phyloP scores from a whole-genome alignment of 2,888 invertebrate species.

The Bombyx huttoni region DNA sequence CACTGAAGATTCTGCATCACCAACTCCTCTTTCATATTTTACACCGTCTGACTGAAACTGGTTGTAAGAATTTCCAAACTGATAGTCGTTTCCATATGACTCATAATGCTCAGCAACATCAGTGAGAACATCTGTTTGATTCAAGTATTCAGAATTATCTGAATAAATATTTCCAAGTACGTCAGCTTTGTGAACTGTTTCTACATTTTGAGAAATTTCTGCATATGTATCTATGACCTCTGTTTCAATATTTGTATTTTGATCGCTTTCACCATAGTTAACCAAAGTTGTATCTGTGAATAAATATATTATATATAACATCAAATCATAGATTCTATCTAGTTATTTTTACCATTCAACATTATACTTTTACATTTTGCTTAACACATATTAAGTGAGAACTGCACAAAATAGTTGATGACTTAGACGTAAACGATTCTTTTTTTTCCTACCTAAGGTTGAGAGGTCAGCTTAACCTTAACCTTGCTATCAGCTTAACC shows the following conservation, averaged over 20 bases:
- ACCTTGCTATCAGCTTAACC: no score
- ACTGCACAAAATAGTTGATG: no score
- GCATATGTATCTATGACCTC: constrained; percentile 46
- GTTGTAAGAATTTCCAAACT: constrained; percentile 37
- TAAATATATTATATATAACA: no score
- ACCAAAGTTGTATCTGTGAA: constrained; percentile 51
- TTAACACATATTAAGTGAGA: no score
- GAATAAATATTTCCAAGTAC: constrained; percentile 60
- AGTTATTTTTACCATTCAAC: no score
- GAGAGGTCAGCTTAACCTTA: no score
- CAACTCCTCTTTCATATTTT: constrained; percentile 19
- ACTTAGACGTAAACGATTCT: no score
- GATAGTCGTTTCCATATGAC: constrained; percentile 50
- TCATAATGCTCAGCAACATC: constrained; percentile 49
- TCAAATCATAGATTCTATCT: no score
- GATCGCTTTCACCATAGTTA: constrained; percentile 49
- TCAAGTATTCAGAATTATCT: constrained; percentile 42
- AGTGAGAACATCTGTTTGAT: constrained; percentile 38
- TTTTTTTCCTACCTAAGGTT: no score
- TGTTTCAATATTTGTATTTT: constrained; percentile 30
- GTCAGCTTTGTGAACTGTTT: constrained; percentile 45
- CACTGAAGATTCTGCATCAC: constrained; percentile 23
- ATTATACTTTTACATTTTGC: no score
- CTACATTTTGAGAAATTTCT: constrained; percentile 47
- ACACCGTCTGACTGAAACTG: constrained; percentile 28